Percentiles rank a stretch among this genome's conserved stretches.
These are phyloP conservation scores for Lottia scabra DNA, from an alignment of 2,888 invertebrate genomes.

Conservation along the genomic window DNA sequence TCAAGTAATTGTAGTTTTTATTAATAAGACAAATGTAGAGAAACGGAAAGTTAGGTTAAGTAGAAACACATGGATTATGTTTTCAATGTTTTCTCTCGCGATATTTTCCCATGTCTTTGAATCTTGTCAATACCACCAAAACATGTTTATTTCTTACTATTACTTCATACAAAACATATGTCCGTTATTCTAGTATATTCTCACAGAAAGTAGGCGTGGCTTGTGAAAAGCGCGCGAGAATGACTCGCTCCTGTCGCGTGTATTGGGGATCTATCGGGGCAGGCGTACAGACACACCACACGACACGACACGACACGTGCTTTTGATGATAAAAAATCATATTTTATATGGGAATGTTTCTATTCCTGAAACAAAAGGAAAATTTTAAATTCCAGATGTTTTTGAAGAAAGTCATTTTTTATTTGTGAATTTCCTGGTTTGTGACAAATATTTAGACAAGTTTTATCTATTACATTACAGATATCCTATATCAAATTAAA, in stretches of 20 bases:
- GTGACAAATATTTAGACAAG: not conserved
- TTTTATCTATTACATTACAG: too few species aligned
- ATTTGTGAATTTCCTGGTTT: not conserved
- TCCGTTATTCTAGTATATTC: not conserved
- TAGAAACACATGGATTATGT: not conserved
- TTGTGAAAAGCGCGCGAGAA: not conserved
- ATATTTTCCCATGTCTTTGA: slow-evolving; percentile 5
- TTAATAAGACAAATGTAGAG: too few species aligned
- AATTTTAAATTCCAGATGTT: not conserved
- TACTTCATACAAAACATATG: not conserved
- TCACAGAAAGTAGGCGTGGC: not conserved
- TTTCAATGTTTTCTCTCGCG: not conserved
- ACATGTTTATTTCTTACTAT: not conserved
- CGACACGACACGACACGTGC: not conserved
- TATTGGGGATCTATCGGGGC: not conserved
- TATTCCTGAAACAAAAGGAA: not conserved
- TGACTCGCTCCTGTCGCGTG: not conserved
- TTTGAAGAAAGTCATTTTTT: not conserved
- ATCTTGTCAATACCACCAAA: not conserved
- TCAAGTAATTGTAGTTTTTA: too few species aligned
- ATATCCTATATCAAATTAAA: too few species aligned
- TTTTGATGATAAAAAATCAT: not conserved
- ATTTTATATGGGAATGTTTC: not conserved
- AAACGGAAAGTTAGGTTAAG: not conserved
- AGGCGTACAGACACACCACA: not conserved